A percentile compares a stretch with the other conserved stretches of the same genome.
Evolutionary conservation across 2,113 vertebrate species (phyloP).

Genomic region (Rostratula benghalensis): DNA sequence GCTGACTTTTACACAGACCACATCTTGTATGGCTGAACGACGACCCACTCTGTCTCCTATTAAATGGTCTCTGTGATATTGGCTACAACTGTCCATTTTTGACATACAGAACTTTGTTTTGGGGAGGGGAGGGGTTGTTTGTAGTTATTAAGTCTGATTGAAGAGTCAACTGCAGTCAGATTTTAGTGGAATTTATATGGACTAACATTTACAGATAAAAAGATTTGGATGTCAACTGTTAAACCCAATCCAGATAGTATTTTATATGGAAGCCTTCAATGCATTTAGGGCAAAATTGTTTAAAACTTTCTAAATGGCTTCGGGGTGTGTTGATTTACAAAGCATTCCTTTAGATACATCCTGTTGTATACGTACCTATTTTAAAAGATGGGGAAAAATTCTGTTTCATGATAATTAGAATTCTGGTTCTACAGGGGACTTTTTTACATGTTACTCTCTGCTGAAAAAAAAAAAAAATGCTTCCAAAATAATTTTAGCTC

Average conservation of each 20-base stretch:
- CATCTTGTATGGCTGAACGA: neutral
- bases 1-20: slow-evolving; percentile 16
- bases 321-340: slow-evolving; percentile 31
- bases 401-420: neutral
- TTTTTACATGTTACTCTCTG: neutral
- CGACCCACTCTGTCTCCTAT: neutral
- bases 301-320: slow-evolving; percentile 54
- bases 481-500: slow-evolving; percentile 27
- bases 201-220: slow-evolving; percentile 60
- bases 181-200: slow-evolving; percentile 59
- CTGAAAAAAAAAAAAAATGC: neutral
- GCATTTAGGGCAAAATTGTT: slow-evolving; percentile 42
- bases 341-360: slow-evolving; percentile 62
- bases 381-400: neutral
- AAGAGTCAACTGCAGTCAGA: slow-evolving; percentile 56
- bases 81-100: slow-evolving; percentile 14
- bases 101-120: slow-evolving; percentile 23
- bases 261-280: slow-evolving; percentile 33
- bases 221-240: slow-evolving; percentile 44
- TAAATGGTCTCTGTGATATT: slow-evolving; percentile 6
- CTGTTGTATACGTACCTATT: neutral
- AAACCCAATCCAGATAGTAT: slow-evolving; percentile 38
- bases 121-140: neutral
- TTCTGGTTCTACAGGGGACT: neutral
- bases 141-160: slow-evolving; percentile 56